Evolutionary conservation across 35 echinoderm and acorn worm genomes (phyloP), one percentile per base, ranked within the genome.

Genomic region (Hemicentrotus pulcherrimus): DNA sequence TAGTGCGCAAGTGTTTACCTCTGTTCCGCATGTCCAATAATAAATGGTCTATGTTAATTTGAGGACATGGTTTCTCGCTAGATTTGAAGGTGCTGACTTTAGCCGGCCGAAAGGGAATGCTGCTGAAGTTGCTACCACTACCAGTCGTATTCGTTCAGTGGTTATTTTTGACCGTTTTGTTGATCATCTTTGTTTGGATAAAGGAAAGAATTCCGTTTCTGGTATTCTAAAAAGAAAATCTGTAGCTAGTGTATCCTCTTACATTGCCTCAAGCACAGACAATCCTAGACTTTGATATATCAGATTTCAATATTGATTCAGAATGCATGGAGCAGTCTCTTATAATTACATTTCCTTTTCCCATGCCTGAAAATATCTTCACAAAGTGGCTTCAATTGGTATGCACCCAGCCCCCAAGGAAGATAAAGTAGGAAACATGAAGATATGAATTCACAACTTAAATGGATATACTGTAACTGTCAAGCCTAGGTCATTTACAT

Each of bases 11-110:
- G 88, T 45, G 88, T 90, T 90, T 90, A 41, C 88, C 88, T 90
- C 14, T 47, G 88, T 90, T 90, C 88, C 88, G 88, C 31, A 32
- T 45, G 88, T 90, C 88, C 88, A 90, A 90, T 90, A 90, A 90
- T 90, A 90, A 90, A 90, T 90, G 46, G 88, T 90, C 88, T 47
- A 90, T 45, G 88, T 90, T 90, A 90, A 90, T 90, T 90, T 90
- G 88, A 33, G 32, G 88, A 90, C 88, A 90, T 90, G 88, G 31
- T 41, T 90, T n/a, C 65, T 22, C 65, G 65, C 65, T 78, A n/a
- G 65, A 78, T 78, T 78, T 78, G 65, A 78, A 4, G 19, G 65
- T 78, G 65, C 65, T 78, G 19, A 78, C 19, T 78, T 28, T 4
- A 8, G 65, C 28, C 19, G 65, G 65, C 65, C 65, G 65, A 78